Base-by-base conservation (phyloP, 2,113 vertebrate species). In the Phalacrocorax aristotelis region DNA sequence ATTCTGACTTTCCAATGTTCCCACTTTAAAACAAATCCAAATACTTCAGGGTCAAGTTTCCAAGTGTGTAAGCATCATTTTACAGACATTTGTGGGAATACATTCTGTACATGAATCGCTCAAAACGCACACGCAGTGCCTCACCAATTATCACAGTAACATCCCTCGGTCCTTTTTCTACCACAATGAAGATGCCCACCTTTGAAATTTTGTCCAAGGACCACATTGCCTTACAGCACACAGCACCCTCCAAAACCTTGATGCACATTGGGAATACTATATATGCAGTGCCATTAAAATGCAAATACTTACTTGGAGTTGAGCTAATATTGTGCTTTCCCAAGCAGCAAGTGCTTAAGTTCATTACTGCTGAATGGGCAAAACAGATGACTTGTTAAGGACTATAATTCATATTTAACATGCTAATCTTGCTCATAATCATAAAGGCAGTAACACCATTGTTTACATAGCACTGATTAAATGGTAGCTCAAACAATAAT, bases 381-480 rank as follows among this genome's bases (percentile, higher is more conserved):
- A 46, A 93, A 90, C 25, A 26, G 11, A 80, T 20, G 48, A 88
- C 51, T 96, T 95, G 51, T 29, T 91, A 80, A 87, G 55, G 54
- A 61, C 75, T 89, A 2, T 77, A 93, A 91, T 38, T 93, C 77
- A 85, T 51, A 32, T 36, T 90, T 90, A 70, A 66, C 72, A 87
- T n/a, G 61, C 30, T 91, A 82, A 93, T 91, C 71, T 90, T 87
- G 29, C 42, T 85, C 13, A 81, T 71, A 83, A 87, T 66, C 46
- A 78, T 10, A 21, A 88, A 94, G 65, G 54, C 46, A 94, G 17
- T 64, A 81, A 60, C 30, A 68, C 30, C 10, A 52, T 18, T 85
- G 79, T 94, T 97, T 93, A 80, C 58, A 82, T 4, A 88, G 36
- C 17, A 54, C 29, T 66, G 83, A 79, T 84, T 84, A 94, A 91